phyloP scores from a whole-genome alignment of 2,113 vertebrate species.

The Rhineura floridana region DNA sequence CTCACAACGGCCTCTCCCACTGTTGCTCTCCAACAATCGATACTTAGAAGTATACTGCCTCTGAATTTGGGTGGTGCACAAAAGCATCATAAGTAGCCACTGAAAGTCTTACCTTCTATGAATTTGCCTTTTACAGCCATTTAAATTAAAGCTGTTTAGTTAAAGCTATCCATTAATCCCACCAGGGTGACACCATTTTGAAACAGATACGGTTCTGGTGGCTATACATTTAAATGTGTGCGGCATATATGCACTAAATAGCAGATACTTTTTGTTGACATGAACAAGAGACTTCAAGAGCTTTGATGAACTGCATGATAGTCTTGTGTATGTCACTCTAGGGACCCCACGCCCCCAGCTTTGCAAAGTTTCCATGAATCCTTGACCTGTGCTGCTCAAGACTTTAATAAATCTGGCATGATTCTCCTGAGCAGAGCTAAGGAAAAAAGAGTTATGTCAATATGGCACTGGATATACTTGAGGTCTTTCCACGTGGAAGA shows the following conservation, averaged over 20 bases:
- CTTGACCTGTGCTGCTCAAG: neutral
- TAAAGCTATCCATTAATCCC: neutral
- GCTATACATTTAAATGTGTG: neutral
- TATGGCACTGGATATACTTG: neutral
- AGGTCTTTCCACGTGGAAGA: neutral
- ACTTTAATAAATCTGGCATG: neutral
- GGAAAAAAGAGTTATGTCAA: neutral
- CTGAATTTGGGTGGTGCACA: neutral
- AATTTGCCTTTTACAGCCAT: neutral
- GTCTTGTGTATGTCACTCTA: neutral
- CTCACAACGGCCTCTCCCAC: neutral
- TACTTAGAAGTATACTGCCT: neutral
- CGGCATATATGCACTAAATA: neutral
- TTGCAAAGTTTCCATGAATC: neutral
- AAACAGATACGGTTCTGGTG: neutral
- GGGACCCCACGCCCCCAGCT: neutral
- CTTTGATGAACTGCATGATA: neutral
- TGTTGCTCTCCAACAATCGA: neutral
- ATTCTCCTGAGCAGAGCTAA: neutral
- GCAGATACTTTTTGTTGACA: neutral
- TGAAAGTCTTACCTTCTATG: neutral
- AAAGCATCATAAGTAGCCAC: neutral
- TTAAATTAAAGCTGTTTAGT: neutral
- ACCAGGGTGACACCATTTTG: neutral
- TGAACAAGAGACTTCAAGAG: neutral